Conservation (phyloP, 2,888 invertebrate species). For the Coenonympha arcania region DNA sequence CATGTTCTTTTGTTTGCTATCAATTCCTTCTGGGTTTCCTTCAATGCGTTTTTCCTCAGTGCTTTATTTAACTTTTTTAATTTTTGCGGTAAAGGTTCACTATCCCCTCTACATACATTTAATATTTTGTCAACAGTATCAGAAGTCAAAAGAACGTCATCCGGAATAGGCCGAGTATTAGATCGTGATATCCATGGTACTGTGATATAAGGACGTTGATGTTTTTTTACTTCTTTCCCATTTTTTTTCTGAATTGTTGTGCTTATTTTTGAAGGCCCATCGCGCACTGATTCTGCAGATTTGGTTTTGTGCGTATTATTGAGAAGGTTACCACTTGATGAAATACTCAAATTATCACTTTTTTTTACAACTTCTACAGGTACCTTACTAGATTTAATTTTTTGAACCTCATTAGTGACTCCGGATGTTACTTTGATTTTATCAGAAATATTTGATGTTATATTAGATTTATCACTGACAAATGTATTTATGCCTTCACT, state of each 20-base stretch:
- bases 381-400: background rate
- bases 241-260: background rate
- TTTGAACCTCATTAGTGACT: background rate
- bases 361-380: background rate
- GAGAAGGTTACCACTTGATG: background rate
- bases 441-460: background rate
- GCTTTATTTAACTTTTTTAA: background rate
- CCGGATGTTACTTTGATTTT: background rate
- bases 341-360: background rate
- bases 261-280: too few relatives aligned
- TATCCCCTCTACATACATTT: slow-evolving; percentile 31
- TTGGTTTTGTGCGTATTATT: background rate
- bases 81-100: slow-evolving; percentile 15
- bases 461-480: background rate
- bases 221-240: background rate
- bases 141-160: slow-evolving; percentile 33
- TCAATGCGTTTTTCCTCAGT: background rate
- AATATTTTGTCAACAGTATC: slow-evolving; percentile 60
- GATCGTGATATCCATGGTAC: slow-evolving; percentile 12
- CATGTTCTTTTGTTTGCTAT: background rate
- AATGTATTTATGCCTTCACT: background rate
- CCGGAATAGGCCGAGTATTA: slow-evolving; percentile 3
- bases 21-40: slow-evolving; percentile 14
- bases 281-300: background rate
- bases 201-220: background rate